Evolutionary conservation across 2,888 invertebrate species (phyloP).

Genomic region (Ectemnius cavifrons): DNA sequence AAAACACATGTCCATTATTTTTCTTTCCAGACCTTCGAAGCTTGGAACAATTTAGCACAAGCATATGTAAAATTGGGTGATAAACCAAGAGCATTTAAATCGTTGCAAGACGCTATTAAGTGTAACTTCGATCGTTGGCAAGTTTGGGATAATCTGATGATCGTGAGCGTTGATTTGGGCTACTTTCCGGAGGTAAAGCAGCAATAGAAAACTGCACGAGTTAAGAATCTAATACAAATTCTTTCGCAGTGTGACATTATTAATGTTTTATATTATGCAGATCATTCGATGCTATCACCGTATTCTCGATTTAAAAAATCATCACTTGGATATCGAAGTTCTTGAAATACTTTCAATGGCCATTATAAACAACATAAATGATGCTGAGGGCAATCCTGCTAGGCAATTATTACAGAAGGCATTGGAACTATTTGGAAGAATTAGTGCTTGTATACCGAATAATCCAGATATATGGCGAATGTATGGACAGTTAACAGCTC

Average conservation of each 20-base stretch:
- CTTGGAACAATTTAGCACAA: slow-evolving; percentile 98
- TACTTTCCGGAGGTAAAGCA: slow-evolving; percentile 86
- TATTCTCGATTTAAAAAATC: slow-evolving; percentile 89
- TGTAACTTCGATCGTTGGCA: slow-evolving; percentile 97
- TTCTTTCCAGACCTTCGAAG: slow-evolving; percentile 89
- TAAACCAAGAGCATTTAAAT: slow-evolving; percentile 90
- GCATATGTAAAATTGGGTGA: slow-evolving; percentile 93
- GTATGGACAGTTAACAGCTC: slow-evolving; percentile 85
- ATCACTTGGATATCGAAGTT: slow-evolving; percentile 88
- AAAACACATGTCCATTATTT: slow-evolving; percentile 2
- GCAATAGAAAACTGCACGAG: too few relatives aligned
- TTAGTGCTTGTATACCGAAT: slow-evolving; percentile 84
- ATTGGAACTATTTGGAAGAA: slow-evolving; percentile 85
- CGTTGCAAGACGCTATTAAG: slow-evolving; percentile 92
- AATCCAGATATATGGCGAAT: slow-evolving; percentile 89
- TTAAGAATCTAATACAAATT: slow-evolving; percentile 4
- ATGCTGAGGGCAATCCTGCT: slow-evolving; percentile 79
- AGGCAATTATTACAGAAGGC: slow-evolving; percentile 78
- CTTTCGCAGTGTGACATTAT: not conserved
- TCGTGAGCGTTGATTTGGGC: slow-evolving; percentile 91
- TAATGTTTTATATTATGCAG: slow-evolving; percentile 58
- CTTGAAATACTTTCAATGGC: slow-evolving; percentile 86
- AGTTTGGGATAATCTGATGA: slow-evolving; percentile 96
- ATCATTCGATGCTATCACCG: slow-evolving; percentile 91
- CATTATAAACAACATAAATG: slow-evolving; percentile 82